Percentiles rank a stretch among this genome's conserved stretches.
Conservation (phyloP, 2,113 vertebrate genomes). For the Poeciliopsis turrubarensis region DNA sequence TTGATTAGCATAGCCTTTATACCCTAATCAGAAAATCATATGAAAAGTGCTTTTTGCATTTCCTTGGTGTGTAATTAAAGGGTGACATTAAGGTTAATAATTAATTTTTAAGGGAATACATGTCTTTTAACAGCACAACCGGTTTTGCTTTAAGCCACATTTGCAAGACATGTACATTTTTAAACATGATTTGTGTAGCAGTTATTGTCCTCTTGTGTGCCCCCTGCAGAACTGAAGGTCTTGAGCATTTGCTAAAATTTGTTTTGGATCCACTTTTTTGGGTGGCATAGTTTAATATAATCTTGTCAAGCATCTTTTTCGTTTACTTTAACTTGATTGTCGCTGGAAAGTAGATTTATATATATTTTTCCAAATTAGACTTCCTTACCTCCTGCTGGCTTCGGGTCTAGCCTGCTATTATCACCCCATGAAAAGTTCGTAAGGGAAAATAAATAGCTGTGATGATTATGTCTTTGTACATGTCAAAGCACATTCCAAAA, state of each 20-base stretch:
- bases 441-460: slow-evolving; percentile 40
- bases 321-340: slow-evolving; percentile 2
- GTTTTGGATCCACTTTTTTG: background rate
- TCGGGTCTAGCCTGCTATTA: slow-evolving; percentile 32
- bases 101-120: background rate
- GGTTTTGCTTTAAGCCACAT: too few species aligned
- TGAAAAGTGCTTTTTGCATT: background rate
- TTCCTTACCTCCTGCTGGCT: slow-evolving; percentile 20
- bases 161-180: background rate
- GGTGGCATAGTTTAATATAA: background rate
- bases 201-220: background rate
- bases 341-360: background rate
- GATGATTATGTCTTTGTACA: slow-evolving; percentile 50
- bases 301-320: slow-evolving; percentile 1
- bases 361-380: slow-evolving; percentile 14
- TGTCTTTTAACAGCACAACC: too few species aligned
- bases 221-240: background rate
- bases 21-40: too few species aligned
- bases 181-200: background rate
- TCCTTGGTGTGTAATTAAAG: background rate
- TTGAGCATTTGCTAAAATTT: background rate
- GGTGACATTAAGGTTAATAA: background rate
- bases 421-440: slow-evolving; percentile 29
- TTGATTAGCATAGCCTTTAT: too few species aligned
- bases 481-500: slow-evolving; percentile 35